Base-by-base conservation (phyloP, 64 coral and sea anemone genomes). In the Montipora efflorescens region DNA sequence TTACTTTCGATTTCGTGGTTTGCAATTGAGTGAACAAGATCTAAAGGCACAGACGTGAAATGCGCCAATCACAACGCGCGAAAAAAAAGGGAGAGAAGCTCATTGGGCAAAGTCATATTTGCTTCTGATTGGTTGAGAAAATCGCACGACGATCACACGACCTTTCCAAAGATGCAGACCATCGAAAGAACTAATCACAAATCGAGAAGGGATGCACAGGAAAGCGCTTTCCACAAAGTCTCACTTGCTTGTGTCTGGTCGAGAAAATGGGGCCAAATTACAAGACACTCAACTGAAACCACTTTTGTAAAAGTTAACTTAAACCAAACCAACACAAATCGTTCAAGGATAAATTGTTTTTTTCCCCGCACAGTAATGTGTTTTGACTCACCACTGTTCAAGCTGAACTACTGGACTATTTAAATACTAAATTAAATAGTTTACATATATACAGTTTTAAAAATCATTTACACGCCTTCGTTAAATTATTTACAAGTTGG, bases 391-490 rank as follows among this genome's bases (percentile, higher is more conserved):
- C 82, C 82, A 49, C 79, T 77, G 96, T 98, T 93, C 96, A 98
- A 95, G 89, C 69, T 95, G 96, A 98, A 98, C 96, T 92, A 97
- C 96, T 95, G 78, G 84, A 78, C 84, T 80, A 98, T 98, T 98
- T 98, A 98, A 98, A 95, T 98, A 98, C 95, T 98, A 98, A 98
- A 98, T 98, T 95, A 93, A 85, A 92, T 86, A 52, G 79, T 88
- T 79, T 93, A 88, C 92, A 88, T 95, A 95, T 95, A 49, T 98
- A 98, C 96, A 98, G 45, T 44, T 79, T 93, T 81, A 72, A 86
- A 86, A 86, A 86, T 59, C 82, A 86, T 71, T 86, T 86, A 86
- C 68, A 86, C 68, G 71, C 62, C 47, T 86, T 67, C 53, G 59
- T 84, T 68, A 36, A 71, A 86, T 86, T 86, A 86, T 86, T 86